Evolutionary conservation across 2,888 invertebrate genomes (phyloP).

Genomic region (Heliconius cydno): DNA sequence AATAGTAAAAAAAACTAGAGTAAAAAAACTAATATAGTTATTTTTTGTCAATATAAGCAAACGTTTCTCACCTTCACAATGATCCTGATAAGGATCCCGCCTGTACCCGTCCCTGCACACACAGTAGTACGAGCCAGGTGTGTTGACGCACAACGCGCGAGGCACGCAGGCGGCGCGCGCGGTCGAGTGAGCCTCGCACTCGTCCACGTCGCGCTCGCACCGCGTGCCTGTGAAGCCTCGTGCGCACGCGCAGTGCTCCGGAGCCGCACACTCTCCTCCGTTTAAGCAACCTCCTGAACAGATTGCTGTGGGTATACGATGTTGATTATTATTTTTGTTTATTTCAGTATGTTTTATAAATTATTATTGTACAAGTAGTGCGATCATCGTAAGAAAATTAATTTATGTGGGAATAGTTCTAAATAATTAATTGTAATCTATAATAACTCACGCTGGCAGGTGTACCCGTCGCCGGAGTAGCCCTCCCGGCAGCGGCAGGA

Average conservation of each 20-base stretch:
- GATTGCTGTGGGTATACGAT: slow-evolving; percentile 82
- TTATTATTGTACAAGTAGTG: too few species aligned
- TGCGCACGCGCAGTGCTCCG: slow-evolving; percentile 90
- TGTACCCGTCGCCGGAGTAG: slow-evolving; percentile 90
- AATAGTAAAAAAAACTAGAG: not conserved
- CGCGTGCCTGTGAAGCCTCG: slow-evolving; percentile 91
- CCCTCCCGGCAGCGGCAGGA: slow-evolving; percentile 87
- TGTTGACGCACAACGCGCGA: slow-evolving; percentile 92
- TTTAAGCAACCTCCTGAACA: slow-evolving; percentile 92
- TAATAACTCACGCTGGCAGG: slow-evolving; percentile 88
- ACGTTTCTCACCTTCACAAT: slow-evolving; percentile 83
- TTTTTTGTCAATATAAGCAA: too few species aligned
- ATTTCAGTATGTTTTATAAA: too few species aligned
- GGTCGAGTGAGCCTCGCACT: slow-evolving; percentile 87
- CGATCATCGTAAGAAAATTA: too few species aligned
- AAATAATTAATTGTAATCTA: too few species aligned
- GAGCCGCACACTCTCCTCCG: slow-evolving; percentile 91
- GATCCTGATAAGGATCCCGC: slow-evolving; percentile 80
- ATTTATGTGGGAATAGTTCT: too few species aligned
- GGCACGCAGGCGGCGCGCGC: slow-evolving; percentile 88
- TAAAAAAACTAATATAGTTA: not conserved
- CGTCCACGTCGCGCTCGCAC: slow-evolving; percentile 94
- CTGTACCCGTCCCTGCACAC: slow-evolving; percentile 91
- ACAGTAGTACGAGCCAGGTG: slow-evolving; percentile 95
- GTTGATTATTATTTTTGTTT: not conserved